phyloP scores from a whole-genome alignment of 2,888 invertebrate species.

The Lamproptera curius region DNA sequence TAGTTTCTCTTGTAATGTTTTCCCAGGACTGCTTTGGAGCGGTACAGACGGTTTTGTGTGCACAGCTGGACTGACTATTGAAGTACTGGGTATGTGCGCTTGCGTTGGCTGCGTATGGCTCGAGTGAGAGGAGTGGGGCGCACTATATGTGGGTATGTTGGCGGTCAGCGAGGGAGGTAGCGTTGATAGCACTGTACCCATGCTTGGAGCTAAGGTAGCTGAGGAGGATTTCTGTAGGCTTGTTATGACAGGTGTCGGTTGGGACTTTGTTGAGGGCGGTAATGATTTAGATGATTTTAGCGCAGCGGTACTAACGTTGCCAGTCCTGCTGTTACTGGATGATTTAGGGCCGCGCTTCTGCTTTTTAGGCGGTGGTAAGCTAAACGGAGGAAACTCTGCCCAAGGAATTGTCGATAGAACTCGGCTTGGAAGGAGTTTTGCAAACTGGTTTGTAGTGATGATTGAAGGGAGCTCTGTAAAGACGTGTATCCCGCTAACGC shows the following conservation, averaged over 20 bases:
- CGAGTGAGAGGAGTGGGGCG: conserved; percentile 27
- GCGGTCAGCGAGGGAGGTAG: conserved; percentile 60
- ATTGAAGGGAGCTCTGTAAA: conserved; percentile 50
- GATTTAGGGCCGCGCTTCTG: conserved; percentile 59
- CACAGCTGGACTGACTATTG: conserved; percentile 43
- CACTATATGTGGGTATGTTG: conserved; percentile 37
- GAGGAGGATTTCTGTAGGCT: conserved; percentile 45
- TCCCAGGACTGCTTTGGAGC: conserved; percentile 75
- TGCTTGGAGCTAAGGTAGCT: conserved; percentile 48
- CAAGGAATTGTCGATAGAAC: conserved; percentile 61
- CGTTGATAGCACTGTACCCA: conserved; percentile 59
- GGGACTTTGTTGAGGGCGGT: conserved; percentile 35
- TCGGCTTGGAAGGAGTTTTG: conserved; percentile 64
- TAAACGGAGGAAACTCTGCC: conserved; percentile 50
- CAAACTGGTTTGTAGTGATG: conserved; percentile 44
- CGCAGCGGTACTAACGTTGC: conserved; percentile 28
- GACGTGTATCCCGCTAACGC: conserved; percentile 54
- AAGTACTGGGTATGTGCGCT: conserved; percentile 53
- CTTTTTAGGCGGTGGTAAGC: conserved; percentile 54
- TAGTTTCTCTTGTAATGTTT: conserved; percentile 83
- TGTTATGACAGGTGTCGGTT: conserved; percentile 39
- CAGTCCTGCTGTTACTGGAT: conserved; percentile 23
- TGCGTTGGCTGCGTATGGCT: conserved; percentile 43
- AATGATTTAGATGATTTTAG: conserved; percentile 37
- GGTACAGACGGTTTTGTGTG: conserved; percentile 59